Evolutionary conservation across 2,797 vertebrate species (phyloP).

Genomic region (Gobionotothen gibberifrons): DNA sequence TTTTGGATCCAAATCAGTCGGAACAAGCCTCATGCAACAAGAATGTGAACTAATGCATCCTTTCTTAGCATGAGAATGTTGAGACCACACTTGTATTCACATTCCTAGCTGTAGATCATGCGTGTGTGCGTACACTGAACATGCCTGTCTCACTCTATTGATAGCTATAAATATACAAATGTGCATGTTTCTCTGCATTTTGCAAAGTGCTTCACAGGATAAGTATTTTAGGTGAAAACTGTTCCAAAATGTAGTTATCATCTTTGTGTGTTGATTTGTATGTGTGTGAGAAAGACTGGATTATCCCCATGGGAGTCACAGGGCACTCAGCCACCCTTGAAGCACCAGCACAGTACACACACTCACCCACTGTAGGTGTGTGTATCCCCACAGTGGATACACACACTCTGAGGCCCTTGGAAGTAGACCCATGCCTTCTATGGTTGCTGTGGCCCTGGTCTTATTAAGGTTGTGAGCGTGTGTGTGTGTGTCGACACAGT

Average conservation of each 20-base stretch:
- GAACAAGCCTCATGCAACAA: slow-evolving; percentile 12
- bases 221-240: slow-evolving; percentile 5
- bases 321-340: slow-evolving; percentile 63
- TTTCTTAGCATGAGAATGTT: neutral
- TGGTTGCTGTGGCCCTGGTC: slow-evolving; percentile 63
- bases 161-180: neutral
- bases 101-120: neutral
- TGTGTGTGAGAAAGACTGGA: slow-evolving; percentile 4
- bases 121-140: neutral
- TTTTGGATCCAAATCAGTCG: slow-evolving; percentile 13
- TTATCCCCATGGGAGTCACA: slow-evolving; percentile 59
- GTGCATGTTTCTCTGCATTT: slow-evolving; percentile 3
- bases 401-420: slow-evolving; percentile 45
- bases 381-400: slow-evolving; percentile 15
- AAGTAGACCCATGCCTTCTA: slow-evolving; percentile 78
- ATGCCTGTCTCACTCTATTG: neutral
- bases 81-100: neutral
- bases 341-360: slow-evolving; percentile 36
- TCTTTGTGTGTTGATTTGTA: slow-evolving; percentile 45
- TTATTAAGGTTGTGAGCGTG: slow-evolving; percentile 44
- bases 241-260: slow-evolving; percentile 17
- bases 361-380: slow-evolving; percentile 4
- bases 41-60: slow-evolving; percentile 9
- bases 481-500: slow-evolving; percentile 39
- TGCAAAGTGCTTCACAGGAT: slow-evolving; percentile 1